These are phyloP conservation scores for Hemitrygon akajei DNA, from an alignment of 2,797 vertebrate genomes.

Conservation along the genomic window DNA sequence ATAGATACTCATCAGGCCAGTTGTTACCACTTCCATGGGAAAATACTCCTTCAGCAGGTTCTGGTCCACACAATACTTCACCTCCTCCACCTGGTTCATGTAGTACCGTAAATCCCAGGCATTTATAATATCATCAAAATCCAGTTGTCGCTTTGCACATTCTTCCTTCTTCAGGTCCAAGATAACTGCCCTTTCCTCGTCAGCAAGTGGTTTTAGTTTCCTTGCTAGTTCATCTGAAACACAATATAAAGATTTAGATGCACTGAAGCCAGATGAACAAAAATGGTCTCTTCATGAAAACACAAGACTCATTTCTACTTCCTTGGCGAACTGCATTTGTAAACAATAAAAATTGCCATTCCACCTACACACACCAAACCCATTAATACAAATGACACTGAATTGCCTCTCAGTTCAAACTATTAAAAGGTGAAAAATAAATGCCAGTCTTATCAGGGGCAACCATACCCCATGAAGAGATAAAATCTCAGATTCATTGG, in stretches of 20 bases:
- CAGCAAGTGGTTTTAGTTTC: constrained; percentile 81
- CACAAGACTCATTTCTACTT: not conserved
- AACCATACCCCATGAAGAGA: no score
- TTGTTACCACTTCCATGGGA: constrained; percentile 89
- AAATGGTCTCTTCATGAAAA: not conserved
- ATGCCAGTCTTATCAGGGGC: no score
- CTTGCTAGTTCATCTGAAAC: constrained; percentile 72
- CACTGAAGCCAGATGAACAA: not conserved
- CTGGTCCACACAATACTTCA: constrained; percentile 84
- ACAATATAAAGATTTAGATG: not conserved
- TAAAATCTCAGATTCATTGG: no score
- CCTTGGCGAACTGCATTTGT: not conserved
- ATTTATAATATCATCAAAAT: constrained; percentile 66
- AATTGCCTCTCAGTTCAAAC: no score
- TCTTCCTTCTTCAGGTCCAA: constrained; percentile 81
- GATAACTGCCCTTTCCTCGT: constrained; percentile 72
- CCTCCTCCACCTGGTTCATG: constrained; percentile 97
- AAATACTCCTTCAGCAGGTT: constrained; percentile 93
- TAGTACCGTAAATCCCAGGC: constrained; percentile 95
- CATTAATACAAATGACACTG: no score
- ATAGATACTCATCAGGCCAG: constrained; percentile 84
- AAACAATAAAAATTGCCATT: no score
- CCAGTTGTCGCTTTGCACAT: constrained; percentile 65
- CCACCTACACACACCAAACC: no score
- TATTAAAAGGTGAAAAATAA: no score